phyloP scores from a whole-genome alignment of 2,113 vertebrate genomes.

The Ranitomeya imitator region DNA sequence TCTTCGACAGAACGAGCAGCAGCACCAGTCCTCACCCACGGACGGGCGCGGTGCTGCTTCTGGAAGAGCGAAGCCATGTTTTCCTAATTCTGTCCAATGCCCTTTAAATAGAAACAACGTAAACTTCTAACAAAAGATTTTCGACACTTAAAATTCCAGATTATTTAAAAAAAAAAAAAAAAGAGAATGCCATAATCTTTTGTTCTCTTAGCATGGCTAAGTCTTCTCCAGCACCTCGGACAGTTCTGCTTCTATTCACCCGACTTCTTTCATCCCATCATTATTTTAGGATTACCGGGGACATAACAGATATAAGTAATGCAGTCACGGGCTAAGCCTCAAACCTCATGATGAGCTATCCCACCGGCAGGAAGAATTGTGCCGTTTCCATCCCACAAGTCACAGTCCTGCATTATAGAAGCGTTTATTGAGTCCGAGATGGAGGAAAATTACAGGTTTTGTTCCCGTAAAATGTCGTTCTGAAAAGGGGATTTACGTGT shows the following conservation, averaged over 20 bases:
- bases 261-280: neutral
- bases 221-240: neutral
- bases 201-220: neutral
- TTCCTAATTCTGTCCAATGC: neutral
- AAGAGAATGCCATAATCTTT: neutral
- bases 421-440: too few species aligned
- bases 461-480: neutral
- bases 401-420: neutral
- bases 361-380: neutral
- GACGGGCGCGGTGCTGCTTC: too few species aligned
- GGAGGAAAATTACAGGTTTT: neutral
- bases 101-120: neutral
- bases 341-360: neutral
- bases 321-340: neutral
- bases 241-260: neutral
- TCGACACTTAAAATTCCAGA: neutral
- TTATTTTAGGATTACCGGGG: slow-evolving; percentile 40
- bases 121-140: neutral
- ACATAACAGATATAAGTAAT: neutral
- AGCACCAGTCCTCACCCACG: too few species aligned
- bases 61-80: too few species aligned
- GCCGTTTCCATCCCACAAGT: neutral
- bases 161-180: neutral
- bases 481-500: neutral
- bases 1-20: too few species aligned